Base-by-base conservation (phyloP, 2,113 vertebrate genomes). In the Caranx melampygus region DNA sequence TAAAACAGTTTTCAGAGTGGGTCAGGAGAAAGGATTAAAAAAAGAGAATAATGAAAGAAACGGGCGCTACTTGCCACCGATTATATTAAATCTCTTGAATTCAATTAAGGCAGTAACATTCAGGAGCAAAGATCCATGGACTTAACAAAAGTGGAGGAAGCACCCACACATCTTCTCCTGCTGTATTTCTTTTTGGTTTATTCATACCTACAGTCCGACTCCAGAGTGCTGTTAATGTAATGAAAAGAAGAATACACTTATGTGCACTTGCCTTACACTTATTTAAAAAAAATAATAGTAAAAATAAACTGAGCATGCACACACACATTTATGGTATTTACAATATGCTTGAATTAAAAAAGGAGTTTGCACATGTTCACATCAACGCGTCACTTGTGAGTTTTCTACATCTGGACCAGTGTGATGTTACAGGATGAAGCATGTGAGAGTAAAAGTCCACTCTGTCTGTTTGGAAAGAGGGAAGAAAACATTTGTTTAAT, bases 401-500 rank as follows among this genome's bases (percentile, higher is more conserved):
- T 69, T 61, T 83, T 55, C 13, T 40, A 45, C 11, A 61, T 63
- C 26, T 45, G 14, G 49, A 42, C n/a, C 21, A 34, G 47, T 81
- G 60, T 60, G 44, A 64, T 71, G 16, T 64, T 15, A 60, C 5
- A 65, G 8, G 20, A 59, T 66, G 78, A 77, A 72, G 51, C 40
- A 44, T 51, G 26, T 1, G 52, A 63, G 34, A 59, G 57, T 65
- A 58, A 71, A 31, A 2, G 5, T 52, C 35, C 2, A 5, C 33
- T 63, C 35, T 40, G 6, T 71, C 12, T 9, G 34, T 69, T 42
- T 45, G 16, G 12, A 63, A 49, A 44, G 54, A 81, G 61, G 13
- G 40, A 77, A 60, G 5, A 52, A 83, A 68, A 68, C 13, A 72
- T 85, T 72, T 79, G 78, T 40, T 79, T 59, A 57, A 84, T 84